Conservation (phyloP, 2,888 invertebrate species). For the Torymus aiolomorphi region DNA sequence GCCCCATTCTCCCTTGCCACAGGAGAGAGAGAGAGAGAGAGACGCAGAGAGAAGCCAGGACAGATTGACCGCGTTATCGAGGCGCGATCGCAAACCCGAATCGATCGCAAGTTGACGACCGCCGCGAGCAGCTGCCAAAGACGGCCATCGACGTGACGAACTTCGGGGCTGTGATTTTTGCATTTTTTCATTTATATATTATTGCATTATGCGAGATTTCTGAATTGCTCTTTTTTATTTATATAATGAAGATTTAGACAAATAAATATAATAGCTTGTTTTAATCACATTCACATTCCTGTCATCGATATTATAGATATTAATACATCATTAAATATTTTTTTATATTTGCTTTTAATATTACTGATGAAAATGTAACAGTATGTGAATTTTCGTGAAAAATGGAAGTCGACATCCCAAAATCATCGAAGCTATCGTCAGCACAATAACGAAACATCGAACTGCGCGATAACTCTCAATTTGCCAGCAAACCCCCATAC, state of each 20-base stretch:
- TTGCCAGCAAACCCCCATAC: conserved; percentile 3
- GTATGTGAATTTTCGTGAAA: too few species aligned
- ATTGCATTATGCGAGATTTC: neutral
- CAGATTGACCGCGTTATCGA: conserved; percentile 69
- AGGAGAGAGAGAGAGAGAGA: too few species aligned
- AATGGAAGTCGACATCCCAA: too few species aligned
- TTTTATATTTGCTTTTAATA: too few species aligned
- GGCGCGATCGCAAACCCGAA: conserved; percentile 66
- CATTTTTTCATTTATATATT: neutral
- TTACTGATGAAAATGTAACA: too few species aligned
- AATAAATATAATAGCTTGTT: too few species aligned
- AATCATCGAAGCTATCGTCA: too few species aligned
- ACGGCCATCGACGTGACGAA: conserved; percentile 46
- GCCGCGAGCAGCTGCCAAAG: conserved; percentile 51
- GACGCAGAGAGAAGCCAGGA: conserved; percentile 58
- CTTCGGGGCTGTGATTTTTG: conserved; percentile 23
- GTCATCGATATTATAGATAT: too few species aligned
- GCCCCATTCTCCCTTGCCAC: neutral
- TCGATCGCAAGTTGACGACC: conserved; percentile 46
- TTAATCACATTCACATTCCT: too few species aligned
- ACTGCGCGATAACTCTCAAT: conserved; percentile 15
- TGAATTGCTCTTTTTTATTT: too few species aligned
- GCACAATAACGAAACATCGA: neutral
- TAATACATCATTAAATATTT: too few species aligned
- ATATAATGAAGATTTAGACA: too few species aligned